Base-by-base conservation (phyloP, 2,797 vertebrate species). In the Pachyuromys duprasi region DNA sequence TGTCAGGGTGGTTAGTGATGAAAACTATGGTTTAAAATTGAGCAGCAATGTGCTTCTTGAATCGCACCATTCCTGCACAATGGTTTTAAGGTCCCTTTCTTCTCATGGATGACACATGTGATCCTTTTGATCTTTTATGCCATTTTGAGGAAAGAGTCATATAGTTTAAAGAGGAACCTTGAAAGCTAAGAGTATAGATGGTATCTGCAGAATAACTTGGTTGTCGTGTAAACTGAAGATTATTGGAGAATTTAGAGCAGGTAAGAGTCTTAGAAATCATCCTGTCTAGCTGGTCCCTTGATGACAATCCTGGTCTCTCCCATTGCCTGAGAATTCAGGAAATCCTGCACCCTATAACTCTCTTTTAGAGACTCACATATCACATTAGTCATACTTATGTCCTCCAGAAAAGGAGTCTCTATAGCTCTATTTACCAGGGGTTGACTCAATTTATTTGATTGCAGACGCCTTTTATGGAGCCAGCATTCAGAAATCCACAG, bases 321-420 rank as follows among this genome's bases (percentile, higher is more conserved):
- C 78, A 70, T 87, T 69, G 78, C 69, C 91, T 39, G n/a, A 83
- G 57, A 96, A 90, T 33, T 94, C 67, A 74, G 75, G 87, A 95
- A 79, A 65, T 60, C 39, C 79, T 74, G 3, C 31, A 55, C 1
- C 9, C 26, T 78, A 1, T 81, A 92, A 96, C 83, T 91, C 72
- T 94, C 20, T 69, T 89, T 86, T 82, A 95, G 79, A 89, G 69
- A 79, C 75, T 91, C 57, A 86, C 36, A 69, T 91, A 93, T 63
- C 92, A 93, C 31, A 70, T 93, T 67, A 45, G 39, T 90, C 42
- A 90, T 36, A 81, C 63, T 36, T 76, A 72, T 17, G 12, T 82
- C 90, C 94, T 91, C 33, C 67, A 83, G 79, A 74, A 95, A 93
- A 92, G n/a, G 63, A 67, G 53, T 42, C 22, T 90, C 42, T 72